phyloP scores from a whole-genome alignment of 1,140 invertebrate species.

The Dendroctonus valens region DNA sequence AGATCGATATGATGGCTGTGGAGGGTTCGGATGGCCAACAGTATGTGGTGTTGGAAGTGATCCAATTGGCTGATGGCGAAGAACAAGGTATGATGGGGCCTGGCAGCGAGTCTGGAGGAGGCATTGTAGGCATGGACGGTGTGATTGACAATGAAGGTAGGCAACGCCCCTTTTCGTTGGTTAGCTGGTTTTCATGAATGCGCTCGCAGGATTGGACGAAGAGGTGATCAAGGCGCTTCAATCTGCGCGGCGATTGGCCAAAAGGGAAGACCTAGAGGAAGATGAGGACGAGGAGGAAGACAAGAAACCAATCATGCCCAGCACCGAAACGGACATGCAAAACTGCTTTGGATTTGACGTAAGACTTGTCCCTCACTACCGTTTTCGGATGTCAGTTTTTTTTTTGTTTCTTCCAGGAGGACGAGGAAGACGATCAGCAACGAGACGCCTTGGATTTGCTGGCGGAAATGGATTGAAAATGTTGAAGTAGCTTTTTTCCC shows the following conservation, averaged over 20 bases:
- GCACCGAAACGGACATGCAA: slow-evolving; percentile 61
- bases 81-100: slow-evolving; percentile 46
- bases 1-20: slow-evolving; percentile 59
- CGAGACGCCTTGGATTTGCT: slow-evolving; percentile 14
- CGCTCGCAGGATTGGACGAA: slow-evolving; percentile 43
- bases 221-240: slow-evolving; percentile 48
- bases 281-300: slow-evolving; percentile 48
- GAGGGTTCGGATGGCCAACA: slow-evolving; percentile 77
- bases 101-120: slow-evolving; percentile 39
- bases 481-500: too few relatives aligned
- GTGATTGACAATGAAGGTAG: slow-evolving; percentile 46
- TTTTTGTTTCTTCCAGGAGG: slow-evolving; percentile 13
- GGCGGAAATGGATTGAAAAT: too few relatives aligned
- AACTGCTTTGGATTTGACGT: slow-evolving; percentile 87
- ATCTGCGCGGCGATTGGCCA: slow-evolving; percentile 41
- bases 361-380: slow-evolving; percentile 42
- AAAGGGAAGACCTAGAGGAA: slow-evolving; percentile 43
- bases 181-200: background rate
- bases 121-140: slow-evolving; percentile 36
- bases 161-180: background rate
- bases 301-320: slow-evolving; percentile 52
- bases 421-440: slow-evolving; percentile 30
- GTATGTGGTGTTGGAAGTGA: slow-evolving; percentile 84
- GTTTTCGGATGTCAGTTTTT: background rate
- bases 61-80: slow-evolving; percentile 72